These are phyloP conservation scores for Scomber scombrus DNA, from an alignment of 2,113 vertebrate species.

Conservation along the genomic window DNA sequence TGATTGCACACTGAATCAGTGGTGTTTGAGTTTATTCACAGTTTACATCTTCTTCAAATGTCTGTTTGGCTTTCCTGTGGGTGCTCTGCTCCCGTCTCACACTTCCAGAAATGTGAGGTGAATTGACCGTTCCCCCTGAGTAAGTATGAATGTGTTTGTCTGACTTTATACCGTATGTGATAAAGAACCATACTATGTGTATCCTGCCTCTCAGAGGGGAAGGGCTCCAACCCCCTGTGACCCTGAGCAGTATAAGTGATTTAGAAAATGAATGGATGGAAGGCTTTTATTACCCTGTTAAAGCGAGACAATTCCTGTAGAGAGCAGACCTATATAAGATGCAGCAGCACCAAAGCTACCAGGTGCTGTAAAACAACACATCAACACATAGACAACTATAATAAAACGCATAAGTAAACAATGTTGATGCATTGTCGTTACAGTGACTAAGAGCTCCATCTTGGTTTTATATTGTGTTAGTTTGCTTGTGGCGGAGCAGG, in stretches of 20 bases:
- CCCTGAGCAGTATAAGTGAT: slow-evolving; percentile 13
- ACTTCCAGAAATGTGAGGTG: too few species aligned
- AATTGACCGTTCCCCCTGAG: neutral
- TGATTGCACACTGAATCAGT: neutral
- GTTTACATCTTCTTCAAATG: neutral
- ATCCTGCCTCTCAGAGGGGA: slow-evolving; percentile 14
- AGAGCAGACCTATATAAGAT: neutral
- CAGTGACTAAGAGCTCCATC: slow-evolving; percentile 17
- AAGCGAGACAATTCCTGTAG: slow-evolving; percentile 40
- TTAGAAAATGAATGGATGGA: slow-evolving; percentile 45
- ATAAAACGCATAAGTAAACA: neutral
- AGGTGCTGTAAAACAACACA: slow-evolving; percentile 17
- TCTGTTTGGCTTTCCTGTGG: neutral
- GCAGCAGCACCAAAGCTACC: slow-evolving; percentile 3
- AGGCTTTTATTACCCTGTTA: slow-evolving; percentile 51
- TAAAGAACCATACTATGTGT: neutral
- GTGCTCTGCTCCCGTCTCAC: neutral
- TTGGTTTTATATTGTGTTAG: slow-evolving; percentile 10
- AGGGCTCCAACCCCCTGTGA: slow-evolving; percentile 30
- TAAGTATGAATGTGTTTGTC: neutral
- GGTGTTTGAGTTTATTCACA: neutral
- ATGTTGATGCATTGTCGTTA: neutral
- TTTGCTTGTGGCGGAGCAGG: slow-evolving; percentile 1
- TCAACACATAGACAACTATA: neutral
- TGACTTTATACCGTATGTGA: neutral